Evolutionary conservation across 2,113 vertebrate species (phyloP).

Genomic region (Aphelocoma coerulescens): DNA sequence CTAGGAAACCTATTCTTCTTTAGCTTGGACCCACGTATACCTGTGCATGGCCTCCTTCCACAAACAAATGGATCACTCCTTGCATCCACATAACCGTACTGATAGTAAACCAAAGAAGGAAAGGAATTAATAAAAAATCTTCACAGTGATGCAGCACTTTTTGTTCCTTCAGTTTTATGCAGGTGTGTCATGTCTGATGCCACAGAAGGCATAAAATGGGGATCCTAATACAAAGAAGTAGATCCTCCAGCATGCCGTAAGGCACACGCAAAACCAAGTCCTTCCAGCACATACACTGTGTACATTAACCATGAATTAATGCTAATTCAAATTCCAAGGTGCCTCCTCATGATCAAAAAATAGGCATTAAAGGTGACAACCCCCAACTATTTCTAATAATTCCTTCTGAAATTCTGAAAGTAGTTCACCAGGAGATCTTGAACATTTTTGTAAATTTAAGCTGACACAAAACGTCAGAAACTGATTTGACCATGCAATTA

Average conservation of each 20-base stretch:
- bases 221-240: not conserved
- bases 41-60: not conserved
- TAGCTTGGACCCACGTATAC: not conserved
- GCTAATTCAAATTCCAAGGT: not conserved
- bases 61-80: not conserved
- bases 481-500: not conserved
- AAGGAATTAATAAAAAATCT: not conserved
- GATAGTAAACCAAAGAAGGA: not conserved
- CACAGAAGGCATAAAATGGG: not conserved
- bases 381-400: not conserved
- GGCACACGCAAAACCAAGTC: constrained; percentile 20
- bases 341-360: not conserved
- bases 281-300: not conserved
- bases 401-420: not conserved
- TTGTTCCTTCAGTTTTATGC: not conserved
- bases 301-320: not conserved
- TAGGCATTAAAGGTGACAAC: not conserved
- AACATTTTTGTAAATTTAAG: not conserved
- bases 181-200: not conserved
- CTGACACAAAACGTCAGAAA: not conserved
- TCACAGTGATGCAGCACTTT: constrained; percentile 2
- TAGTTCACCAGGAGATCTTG: not conserved
- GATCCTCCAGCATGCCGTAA: constrained; percentile 12
- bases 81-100: not conserved
- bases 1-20: not conserved